Evolutionary conservation across 2,113 vertebrate species (phyloP).

Genomic region (Etheostoma spectabile): DNA sequence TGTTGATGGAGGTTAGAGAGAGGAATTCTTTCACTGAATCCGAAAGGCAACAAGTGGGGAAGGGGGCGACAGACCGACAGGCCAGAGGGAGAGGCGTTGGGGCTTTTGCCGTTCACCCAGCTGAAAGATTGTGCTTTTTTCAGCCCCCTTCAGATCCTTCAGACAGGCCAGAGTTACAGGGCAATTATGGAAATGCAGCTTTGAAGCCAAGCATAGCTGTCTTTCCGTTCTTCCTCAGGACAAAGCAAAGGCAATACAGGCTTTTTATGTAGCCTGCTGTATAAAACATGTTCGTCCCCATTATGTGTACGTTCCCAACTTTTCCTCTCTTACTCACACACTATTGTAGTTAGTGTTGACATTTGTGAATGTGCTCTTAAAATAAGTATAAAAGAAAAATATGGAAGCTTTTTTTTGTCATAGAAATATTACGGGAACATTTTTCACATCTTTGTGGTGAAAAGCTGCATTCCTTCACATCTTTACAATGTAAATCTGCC

Average conservation of each 20-base stretch:
- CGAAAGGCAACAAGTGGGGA: slow-evolving; percentile 93
- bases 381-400: slow-evolving; percentile 30
- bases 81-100: slow-evolving; percentile 81
- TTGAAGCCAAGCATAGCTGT: slow-evolving; percentile 90
- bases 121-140: slow-evolving; percentile 94
- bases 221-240: slow-evolving; percentile 87
- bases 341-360: slow-evolving; percentile 6
- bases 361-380: slow-evolving; percentile 35
- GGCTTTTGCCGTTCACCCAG: slow-evolving; percentile 93
- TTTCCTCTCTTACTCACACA: slow-evolving; percentile 37
- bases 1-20: slow-evolving; percentile 87
- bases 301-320: slow-evolving; percentile 63
- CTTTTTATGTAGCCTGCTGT: slow-evolving; percentile 60
- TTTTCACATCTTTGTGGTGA: slow-evolving; percentile 9
- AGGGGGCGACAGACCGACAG: slow-evolving; percentile 85
- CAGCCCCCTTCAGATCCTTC: slow-evolving; percentile 90
- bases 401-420: neutral
- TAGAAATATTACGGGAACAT: slow-evolving; percentile 14
- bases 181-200: slow-evolving; percentile 98
- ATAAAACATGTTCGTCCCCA: slow-evolving; percentile 70
- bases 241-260: slow-evolving; percentile 80
- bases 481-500: slow-evolving; percentile 29
- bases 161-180: slow-evolving; percentile 93
- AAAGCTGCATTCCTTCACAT: slow-evolving; percentile 4
- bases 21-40: slow-evolving; percentile 89